These are phyloP conservation scores for Helicolenus hilgendorfi DNA, from an alignment of 2,797 vertebrate genomes.

Conservation along the genomic window DNA sequence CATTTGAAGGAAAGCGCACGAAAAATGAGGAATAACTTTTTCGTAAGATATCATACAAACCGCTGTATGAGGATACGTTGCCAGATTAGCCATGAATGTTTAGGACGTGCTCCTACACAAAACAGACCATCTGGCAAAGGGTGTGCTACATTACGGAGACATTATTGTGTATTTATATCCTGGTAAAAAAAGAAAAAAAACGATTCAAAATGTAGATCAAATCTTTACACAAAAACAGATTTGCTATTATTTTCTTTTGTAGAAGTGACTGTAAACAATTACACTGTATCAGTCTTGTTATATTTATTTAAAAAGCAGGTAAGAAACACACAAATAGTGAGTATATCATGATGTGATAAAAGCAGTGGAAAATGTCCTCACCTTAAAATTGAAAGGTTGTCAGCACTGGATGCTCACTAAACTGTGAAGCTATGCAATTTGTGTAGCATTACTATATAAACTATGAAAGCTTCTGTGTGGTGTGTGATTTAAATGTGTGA, in stretches of 20 bases:
- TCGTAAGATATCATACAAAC: background rate
- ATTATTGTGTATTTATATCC: background rate
- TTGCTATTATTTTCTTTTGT: background rate
- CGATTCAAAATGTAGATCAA: background rate
- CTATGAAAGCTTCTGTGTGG: background rate
- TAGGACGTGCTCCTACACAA: background rate
- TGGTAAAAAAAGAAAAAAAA: background rate
- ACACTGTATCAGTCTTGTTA: background rate
- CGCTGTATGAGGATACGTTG: background rate
- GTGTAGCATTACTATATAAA: background rate
- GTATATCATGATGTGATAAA: background rate
- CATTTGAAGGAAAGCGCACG: background rate
- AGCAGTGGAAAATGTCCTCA: background rate
- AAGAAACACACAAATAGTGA: background rate
- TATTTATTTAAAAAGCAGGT: background rate
- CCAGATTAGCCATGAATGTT: background rate
- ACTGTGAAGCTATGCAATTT: background rate
- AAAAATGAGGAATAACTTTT: background rate
- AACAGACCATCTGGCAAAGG: background rate
- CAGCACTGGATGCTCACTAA: background rate
- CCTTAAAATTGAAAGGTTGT: background rate
- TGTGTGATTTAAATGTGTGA: constrained; percentile 4
- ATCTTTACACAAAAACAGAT: background rate
- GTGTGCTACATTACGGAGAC: background rate
- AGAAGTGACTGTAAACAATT: background rate